Percentiles rank a stretch among this genome's conserved stretches.
Conservation (phyloP, 92 coral and sea anemone genomes). For the Meandrina meandrites region DNA sequence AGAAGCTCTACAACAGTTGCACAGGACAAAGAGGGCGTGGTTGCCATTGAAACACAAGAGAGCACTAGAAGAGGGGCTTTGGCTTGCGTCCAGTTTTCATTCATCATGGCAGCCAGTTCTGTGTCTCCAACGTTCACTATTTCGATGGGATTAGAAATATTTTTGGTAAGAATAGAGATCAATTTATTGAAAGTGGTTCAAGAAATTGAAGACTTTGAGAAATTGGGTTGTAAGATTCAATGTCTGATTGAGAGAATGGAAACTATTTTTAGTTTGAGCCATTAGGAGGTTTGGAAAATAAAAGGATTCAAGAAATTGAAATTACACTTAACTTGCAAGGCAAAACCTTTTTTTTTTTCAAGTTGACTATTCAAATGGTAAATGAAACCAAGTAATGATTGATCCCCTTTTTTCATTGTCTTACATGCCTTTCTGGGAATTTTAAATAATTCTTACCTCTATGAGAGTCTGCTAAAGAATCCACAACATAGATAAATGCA, state of each 20-base stretch:
- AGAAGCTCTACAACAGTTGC: conserved; percentile 81
- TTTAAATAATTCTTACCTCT: conserved; percentile 57
- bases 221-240: too few species aligned
- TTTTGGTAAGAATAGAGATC: background rate
- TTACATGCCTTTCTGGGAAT: background rate
- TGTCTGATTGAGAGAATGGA: too few species aligned
- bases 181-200: background rate
- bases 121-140: conserved; percentile 79
- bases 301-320: too few species aligned
- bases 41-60: conserved; percentile 64
- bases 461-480: conserved; percentile 73
- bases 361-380: background rate
- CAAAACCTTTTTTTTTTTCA: too few species aligned
- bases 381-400: too few species aligned
- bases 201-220: too few species aligned
- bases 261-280: too few species aligned
- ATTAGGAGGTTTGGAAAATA: too few species aligned
- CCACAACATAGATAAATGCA: conserved; percentile 91
- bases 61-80: conserved; percentile 88
- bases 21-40: conserved; percentile 68
- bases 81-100: conserved; percentile 83
- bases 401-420: background rate
- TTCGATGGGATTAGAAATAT: background rate
- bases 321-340: too few species aligned
- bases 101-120: conserved; percentile 88